Conservation (phyloP, 2,113 vertebrate genomes). For the Okapia johnstoni region DNA sequence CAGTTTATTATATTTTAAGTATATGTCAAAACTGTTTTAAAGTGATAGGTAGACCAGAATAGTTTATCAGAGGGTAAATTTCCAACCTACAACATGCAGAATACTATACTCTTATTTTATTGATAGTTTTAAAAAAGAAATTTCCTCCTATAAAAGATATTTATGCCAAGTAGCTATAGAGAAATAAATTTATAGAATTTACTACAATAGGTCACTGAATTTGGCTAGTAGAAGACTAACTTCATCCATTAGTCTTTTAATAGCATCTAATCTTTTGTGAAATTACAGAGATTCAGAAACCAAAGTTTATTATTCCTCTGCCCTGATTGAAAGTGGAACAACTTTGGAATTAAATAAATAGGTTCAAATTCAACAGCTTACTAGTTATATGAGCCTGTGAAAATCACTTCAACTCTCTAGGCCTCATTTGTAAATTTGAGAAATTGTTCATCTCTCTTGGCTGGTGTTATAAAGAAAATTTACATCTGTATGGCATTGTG, state of each 20-base stretch:
- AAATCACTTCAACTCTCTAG: not conserved
- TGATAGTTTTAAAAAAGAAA: not conserved
- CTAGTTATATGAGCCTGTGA: not conserved
- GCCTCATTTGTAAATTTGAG: not conserved
- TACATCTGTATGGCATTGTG: not conserved
- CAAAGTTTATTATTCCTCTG: not conserved
- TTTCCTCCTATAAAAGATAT: not conserved
- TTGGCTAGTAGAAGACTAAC: not conserved
- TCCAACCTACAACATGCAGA: not conserved
- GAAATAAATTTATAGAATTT: not conserved
- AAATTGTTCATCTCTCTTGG: not conserved
- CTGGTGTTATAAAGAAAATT: not conserved
- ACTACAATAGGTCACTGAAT: not conserved
- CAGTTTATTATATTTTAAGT: not conserved
- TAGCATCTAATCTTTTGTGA: not conserved
- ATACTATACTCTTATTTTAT: not conserved
- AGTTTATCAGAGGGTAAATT: not conserved
- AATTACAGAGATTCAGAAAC: not conserved
- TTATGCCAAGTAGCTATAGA: not conserved
- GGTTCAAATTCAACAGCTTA: not conserved
- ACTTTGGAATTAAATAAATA: not conserved
- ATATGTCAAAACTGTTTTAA: not conserved
- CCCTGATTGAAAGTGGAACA: not conserved
- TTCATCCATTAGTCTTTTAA: not conserved
- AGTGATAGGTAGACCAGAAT: not conserved